A percentile compares a stretch with the other conserved stretches of the same genome.
phyloP scores from a whole-genome alignment of 2,797 vertebrate species.

The Pseudotriccus pelzelni region DNA sequence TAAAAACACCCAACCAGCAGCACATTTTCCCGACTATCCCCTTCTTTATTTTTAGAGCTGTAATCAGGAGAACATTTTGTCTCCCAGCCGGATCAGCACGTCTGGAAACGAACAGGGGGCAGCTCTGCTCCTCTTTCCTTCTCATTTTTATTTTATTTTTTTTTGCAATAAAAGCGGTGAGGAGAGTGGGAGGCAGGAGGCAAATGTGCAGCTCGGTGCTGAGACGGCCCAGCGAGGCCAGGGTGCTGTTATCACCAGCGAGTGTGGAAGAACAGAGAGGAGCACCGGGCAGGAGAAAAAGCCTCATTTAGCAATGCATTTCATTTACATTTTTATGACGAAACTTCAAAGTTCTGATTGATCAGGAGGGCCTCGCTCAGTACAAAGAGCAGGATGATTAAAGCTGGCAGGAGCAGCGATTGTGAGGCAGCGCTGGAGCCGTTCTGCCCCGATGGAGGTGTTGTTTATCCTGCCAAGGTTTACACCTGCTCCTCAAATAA shows the following conservation, averaged over 20 bases:
- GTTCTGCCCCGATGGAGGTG: background rate
- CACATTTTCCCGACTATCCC: slow-evolving; percentile 35
- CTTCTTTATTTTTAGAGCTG: slow-evolving; percentile 60
- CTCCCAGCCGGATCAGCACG: slow-evolving; percentile 1
- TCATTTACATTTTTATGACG: slow-evolving; percentile 37
- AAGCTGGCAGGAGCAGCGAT: background rate
- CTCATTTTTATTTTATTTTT: background rate
- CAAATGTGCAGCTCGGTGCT: background rate
- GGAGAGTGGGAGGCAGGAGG: background rate
- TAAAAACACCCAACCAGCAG: background rate
- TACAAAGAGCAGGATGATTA: slow-evolving; percentile 31
- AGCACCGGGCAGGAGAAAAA: background rate
- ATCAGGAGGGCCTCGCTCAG: background rate
- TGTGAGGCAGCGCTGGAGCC: background rate
- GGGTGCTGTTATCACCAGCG: background rate
- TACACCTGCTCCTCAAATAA: background rate
- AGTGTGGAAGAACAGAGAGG: background rate
- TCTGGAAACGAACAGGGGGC: background rate
- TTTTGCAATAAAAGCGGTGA: background rate
- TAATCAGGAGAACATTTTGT: slow-evolving; percentile 55
- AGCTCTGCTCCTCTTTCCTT: background rate
- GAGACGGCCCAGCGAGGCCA: background rate
- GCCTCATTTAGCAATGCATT: slow-evolving; percentile 1
- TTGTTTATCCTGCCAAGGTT: background rate
- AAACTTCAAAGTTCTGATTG: slow-evolving; percentile 31